Conservation (phyloP, 2,113 vertebrate genomes). For the Athene noctua region DNA sequence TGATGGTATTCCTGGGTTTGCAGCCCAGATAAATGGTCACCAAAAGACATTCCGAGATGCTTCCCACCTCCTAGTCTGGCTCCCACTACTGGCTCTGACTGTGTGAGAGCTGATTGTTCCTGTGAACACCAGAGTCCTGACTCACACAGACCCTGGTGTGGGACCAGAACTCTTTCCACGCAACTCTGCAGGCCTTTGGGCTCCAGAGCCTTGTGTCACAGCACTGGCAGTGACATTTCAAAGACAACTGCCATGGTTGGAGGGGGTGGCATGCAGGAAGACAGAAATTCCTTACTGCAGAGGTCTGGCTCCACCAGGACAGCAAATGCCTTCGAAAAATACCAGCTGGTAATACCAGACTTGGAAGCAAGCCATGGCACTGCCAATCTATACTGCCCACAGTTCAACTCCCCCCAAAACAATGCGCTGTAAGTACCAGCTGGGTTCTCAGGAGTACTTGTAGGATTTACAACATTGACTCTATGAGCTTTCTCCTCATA, state of each 20-base stretch:
- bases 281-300: neutral
- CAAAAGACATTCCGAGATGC: neutral
- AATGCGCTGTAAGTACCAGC: neutral
- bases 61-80: neutral
- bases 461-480: neutral
- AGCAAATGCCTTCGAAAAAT: neutral
- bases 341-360: neutral
- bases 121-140: neutral
- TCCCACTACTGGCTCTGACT: neutral
- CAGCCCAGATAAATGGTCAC: neutral
- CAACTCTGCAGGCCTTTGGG: neutral
- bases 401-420: neutral
- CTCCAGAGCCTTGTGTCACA: neutral
- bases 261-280: neutral
- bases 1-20: neutral
- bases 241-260: neutral
- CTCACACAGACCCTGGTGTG: neutral
- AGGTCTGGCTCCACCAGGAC: neutral
- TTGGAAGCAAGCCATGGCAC: neutral
- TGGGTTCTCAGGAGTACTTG: neutral
- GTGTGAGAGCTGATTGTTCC: neutral
- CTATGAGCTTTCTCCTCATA: neutral
- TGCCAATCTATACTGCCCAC: neutral
- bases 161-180: neutral
- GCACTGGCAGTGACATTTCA: neutral